Base-by-base conservation (phyloP, 2,797 vertebrate genomes). In the Cephalopachus bancanus region DNA sequence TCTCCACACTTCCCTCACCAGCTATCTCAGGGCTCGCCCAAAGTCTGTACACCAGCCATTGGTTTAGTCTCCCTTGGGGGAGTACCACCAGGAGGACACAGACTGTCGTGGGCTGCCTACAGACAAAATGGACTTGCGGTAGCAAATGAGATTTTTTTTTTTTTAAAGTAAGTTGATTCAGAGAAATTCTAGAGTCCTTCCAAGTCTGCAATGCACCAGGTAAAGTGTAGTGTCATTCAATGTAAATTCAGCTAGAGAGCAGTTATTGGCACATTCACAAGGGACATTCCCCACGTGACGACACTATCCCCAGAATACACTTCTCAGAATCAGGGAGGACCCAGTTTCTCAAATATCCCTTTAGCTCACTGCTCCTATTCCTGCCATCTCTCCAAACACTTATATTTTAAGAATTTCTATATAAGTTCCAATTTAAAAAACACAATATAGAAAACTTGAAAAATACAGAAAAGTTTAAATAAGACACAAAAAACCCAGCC, bases 391-490 rank as follows among this genome's bases (percentile, higher is more conserved):
- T 28, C 20, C 14, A 30, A 83, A 72, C 7, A 91, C 3, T 57
- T 3, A 6, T 79, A 28, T 84, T 76, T 91, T 60, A 59, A 44
- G 33, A 74, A 87, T 14, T 64, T 90, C 28, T 60, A 49, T 80
- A 44, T 64, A 81, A 88, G 19, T 28, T 91, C 22, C 49, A 55
- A 57, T 53, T 44, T 44, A 49, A 91, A 95, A 69, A 75, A 65
- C 80, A 69, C 67, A 60, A 80, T 78, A 83, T 28, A 30, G 69
- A 81, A 93, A 89, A 91, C 22, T 79, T 86, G 44, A 20, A 76
- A 97, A 97, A 90, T 51, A 71, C 5, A 60, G 10, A 80, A 74
- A 93, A 55, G 10, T 81, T 81, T 95, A 67, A 84, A 85, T 53
- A 79, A 62, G 20, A 8, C n/a, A 2, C 1, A 37, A 79, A 69